Percentiles rank a stretch among this genome's conserved stretches.
Evolutionary conservation across 2,888 invertebrate genomes (phyloP).

Genomic region (Coenonympha glycerion): DNA sequence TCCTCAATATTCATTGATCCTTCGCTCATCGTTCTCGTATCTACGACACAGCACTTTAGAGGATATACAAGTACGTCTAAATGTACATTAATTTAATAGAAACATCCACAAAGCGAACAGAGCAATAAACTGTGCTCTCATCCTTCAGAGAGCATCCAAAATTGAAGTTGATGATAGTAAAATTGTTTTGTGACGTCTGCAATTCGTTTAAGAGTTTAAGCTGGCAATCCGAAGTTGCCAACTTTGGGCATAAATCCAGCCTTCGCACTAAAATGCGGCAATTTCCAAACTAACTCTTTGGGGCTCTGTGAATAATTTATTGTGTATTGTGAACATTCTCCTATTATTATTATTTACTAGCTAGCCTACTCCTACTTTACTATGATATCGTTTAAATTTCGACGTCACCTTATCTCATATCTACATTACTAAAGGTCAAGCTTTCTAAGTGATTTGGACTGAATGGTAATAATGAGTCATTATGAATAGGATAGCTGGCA

Average conservation of each 20-base stretch:
- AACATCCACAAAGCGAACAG: neutral
- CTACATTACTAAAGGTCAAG: too few species aligned
- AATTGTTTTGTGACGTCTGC: slow-evolving; percentile 2
- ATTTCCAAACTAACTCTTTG: neutral
- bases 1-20: too few species aligned
- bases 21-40: too few species aligned
- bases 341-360: too few species aligned
- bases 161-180: slow-evolving; percentile 2
- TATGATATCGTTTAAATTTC: too few species aligned
- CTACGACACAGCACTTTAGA: too few species aligned
- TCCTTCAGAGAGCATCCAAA: neutral
- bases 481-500: too few species aligned
- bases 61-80: too few species aligned
- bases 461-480: too few species aligned
- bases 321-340: neutral
- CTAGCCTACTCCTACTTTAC: too few species aligned
- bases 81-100: neutral
- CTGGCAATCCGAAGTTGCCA: neutral
- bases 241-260: neutral
- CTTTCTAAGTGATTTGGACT: too few species aligned
- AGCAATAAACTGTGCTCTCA: neutral
- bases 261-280: neutral
- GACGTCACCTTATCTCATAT: too few species aligned
- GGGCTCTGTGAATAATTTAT: neutral
- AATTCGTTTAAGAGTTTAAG: neutral